These are phyloP conservation scores for Sebastes paucispinis DNA, from an alignment of 2,797 vertebrate genomes.

Conservation along the genomic window DNA sequence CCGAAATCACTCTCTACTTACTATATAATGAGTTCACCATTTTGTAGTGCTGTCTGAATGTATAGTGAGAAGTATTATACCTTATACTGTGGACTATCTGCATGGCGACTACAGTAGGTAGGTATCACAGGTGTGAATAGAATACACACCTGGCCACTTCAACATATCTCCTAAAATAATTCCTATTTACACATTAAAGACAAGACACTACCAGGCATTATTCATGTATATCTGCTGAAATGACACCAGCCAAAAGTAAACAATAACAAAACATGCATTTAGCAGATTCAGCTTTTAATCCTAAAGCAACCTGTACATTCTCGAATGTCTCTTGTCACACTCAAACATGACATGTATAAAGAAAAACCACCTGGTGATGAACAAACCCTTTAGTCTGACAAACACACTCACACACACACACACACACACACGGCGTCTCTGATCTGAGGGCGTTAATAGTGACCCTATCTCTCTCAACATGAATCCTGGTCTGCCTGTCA, in stretches of 20 bases:
- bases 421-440: constrained; percentile 18
- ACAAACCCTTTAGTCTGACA: constrained; percentile 30
- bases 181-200: neutral
- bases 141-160: too few species aligned
- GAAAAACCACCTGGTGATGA: constrained; percentile 32
- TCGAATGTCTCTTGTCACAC: constrained; percentile 7
- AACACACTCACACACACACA: constrained; percentile 6
- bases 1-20: too few species aligned
- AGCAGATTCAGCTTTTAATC: neutral
- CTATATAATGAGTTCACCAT: too few species aligned
- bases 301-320: neutral
- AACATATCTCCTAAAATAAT: too few species aligned
- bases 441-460: constrained; percentile 61
- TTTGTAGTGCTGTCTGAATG: too few species aligned
- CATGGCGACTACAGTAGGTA: too few species aligned
- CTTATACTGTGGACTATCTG: too few species aligned
- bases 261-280: neutral
- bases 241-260: neutral
- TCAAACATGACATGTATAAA: constrained; percentile 17
- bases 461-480: constrained; percentile 59
- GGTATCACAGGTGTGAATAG: too few species aligned
- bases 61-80: too few species aligned
- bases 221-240: neutral
- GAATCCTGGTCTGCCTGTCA: constrained; percentile 55
- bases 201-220: neutral